Base-by-base conservation (phyloP, 2,113 vertebrate species). In the Hemicordylus capensis region DNA sequence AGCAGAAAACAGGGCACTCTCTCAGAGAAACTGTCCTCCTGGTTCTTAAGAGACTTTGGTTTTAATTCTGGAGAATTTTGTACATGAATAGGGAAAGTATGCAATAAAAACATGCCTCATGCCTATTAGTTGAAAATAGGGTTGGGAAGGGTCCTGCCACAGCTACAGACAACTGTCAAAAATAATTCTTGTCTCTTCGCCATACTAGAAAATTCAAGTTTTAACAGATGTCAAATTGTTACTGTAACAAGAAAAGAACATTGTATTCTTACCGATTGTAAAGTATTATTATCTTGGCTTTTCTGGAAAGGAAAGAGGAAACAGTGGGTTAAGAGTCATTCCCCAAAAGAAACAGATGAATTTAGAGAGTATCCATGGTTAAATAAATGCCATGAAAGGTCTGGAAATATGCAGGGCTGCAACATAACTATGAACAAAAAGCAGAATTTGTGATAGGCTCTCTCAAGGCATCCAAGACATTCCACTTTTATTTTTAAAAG, bases 261-360 rank as follows among this genome's bases (percentile, higher is more conserved):
- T 51, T 48, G 8, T 3, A 12, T 46, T 42, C 26, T 78, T 39
- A 26, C n/a, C 10, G 42, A 12, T 37, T 73, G 63, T 15, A 87
- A 90, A 79, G 89, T 91, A 88, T 59, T 91, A 19, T 12, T 37
- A 54, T 89, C 89, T 15, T 77, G 88, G 44, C 51, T 87, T 31
- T 87, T 90, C 93, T 94, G 87, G 54, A 73, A 70, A 51, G 87
- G 61, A 86, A 75, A 84, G 0, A 64, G 24, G 26, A 4, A 61
- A n/a, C 3, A 20, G 3, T 3, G 39, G 14, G 17, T 44, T 44
- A 70, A 69, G 1, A 3, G 10, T 42, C 56, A 67, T 28, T 44
- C 22, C 46, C 26, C 1, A 4, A 42, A 84, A 84, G 6, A 75
- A 78, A 59, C 7, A 14, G 46, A 26, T 39, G 2, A 69, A 69